These are phyloP conservation scores for Entomyzon cyanotis DNA, from an alignment of 2,113 vertebrate genomes.

Conservation along the genomic window DNA sequence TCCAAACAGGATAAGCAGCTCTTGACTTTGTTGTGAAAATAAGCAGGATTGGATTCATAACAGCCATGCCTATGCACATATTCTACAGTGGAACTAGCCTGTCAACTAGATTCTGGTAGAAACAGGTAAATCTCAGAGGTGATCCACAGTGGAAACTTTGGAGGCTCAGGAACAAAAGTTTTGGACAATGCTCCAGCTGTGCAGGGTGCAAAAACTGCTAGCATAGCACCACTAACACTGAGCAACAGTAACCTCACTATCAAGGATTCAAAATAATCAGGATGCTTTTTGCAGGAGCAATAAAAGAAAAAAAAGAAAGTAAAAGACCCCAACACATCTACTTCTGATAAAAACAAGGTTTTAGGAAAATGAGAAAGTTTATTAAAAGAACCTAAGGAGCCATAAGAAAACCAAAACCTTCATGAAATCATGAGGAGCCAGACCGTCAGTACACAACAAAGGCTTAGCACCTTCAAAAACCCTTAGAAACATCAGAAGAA, in stretches of 20 bases:
- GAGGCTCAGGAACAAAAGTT: not conserved
- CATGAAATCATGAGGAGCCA: not conserved
- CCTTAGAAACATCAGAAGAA: not conserved
- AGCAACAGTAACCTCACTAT: not conserved
- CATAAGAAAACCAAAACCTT: not conserved
- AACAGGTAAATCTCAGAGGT: not conserved
- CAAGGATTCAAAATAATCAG: not conserved
- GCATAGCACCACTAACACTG: not conserved
- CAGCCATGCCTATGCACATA: not conserved
- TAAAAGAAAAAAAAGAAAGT: not conserved
- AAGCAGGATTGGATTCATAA: not conserved
- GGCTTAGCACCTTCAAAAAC: not conserved
- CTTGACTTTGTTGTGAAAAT: not conserved
- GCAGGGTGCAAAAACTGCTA: not conserved
- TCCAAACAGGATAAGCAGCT: not conserved
- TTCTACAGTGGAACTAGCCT: not conserved
- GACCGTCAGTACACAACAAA: not conserved
- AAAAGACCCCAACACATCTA: not conserved
- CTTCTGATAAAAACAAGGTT: not conserved
- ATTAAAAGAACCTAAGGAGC: not conserved
- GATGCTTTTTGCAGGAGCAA: not conserved
- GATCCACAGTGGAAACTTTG: not conserved
- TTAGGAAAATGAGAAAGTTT: not conserved
- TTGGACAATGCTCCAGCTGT: not conserved
- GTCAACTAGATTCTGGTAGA: not conserved